phyloP scores from a whole-genome alignment of 2,113 vertebrate species.

The Mesocricetus auratus region DNA sequence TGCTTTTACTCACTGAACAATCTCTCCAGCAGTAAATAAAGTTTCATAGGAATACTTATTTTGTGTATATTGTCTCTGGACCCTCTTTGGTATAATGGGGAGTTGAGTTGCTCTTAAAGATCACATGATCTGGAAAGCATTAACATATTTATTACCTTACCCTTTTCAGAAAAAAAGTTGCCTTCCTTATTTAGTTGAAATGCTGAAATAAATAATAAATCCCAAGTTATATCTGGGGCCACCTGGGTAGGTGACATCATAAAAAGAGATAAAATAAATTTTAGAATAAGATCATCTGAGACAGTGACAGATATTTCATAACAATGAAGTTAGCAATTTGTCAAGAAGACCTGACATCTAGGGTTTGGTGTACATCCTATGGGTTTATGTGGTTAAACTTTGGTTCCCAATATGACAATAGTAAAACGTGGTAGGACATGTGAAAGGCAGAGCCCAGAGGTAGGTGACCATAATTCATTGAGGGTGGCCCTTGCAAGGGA shows the following conservation, averaged over 20 bases:
- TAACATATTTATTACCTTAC: not conserved
- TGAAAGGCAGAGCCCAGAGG: not conserved
- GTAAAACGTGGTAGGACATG: not conserved
- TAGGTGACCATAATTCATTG: not conserved
- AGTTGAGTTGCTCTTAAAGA: not conserved
- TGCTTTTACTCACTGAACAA: not conserved
- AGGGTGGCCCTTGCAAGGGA: not conserved
- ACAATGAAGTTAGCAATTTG: not conserved
- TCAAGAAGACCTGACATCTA: not conserved
- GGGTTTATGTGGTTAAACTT: not conserved
- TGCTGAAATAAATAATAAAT: not conserved
- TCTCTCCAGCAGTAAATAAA: not conserved
- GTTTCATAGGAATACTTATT: not conserved
- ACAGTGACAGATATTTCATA: conserved; percentile 3
- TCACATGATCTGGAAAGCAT: not conserved
- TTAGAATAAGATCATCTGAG: not conserved
- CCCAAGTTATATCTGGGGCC: not conserved
- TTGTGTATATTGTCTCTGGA: not conserved
- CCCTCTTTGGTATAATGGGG: not conserved
- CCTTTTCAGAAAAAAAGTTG: conserved; percentile 13
- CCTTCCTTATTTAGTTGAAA: not conserved
- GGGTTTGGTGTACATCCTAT: not conserved
- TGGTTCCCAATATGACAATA: not conserved
- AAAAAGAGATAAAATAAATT: not conserved
- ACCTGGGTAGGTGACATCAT: not conserved